Evolutionary conservation across 2,113 vertebrate genomes (phyloP), one percentile per base, ranked within the genome.

Genomic region (Tyrannus savana): DNA sequence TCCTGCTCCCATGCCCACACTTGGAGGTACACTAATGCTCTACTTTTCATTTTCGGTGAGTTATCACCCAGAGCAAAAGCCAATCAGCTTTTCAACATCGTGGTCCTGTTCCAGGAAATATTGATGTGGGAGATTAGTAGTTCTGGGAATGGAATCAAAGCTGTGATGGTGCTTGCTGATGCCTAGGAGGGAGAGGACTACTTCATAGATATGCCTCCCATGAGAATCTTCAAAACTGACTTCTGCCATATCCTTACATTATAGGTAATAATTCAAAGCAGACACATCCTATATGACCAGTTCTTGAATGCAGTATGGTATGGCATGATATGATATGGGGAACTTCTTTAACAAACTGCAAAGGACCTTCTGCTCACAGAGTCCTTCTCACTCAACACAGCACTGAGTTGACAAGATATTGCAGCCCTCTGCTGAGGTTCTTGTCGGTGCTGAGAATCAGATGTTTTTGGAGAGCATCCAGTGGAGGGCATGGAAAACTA

Each of bases 41-140:
- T 41, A 37, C 71, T 95, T 94, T 87, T 76, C 56, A 77, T 91
- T 96, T 91, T 77, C 75, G 33, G 10, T 94, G 88, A 97, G 21
- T 97, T 96, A 97, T 77, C 95, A 73, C 89, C 69, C 89, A 81
- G 55, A 93, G 75, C 90, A 82, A 90, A 56, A 87, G 77, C 74
- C 95, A 94, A 91, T 96, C 96, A 97, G 93, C 84, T 80, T 95
- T 96, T 90, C 89, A 87, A 49, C n/a, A 30, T 31, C 94, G 85
- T 27, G 46, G 82, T 95, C 68, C 84, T 94, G 74, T 98, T 98
- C 97, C 98, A 97, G 98, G 98, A 98, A 98, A 93, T 88, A 96
- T 17, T 72, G 95, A 94, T 93, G 84, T 82, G 50, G 72, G 80
- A 91, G 82, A 90, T 90, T 90, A 97, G 93, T 85, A 94, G 87